Evolutionary conservation across 2,888 invertebrate species (phyloP).

Genomic region (Acanthosepion esculentum): DNA sequence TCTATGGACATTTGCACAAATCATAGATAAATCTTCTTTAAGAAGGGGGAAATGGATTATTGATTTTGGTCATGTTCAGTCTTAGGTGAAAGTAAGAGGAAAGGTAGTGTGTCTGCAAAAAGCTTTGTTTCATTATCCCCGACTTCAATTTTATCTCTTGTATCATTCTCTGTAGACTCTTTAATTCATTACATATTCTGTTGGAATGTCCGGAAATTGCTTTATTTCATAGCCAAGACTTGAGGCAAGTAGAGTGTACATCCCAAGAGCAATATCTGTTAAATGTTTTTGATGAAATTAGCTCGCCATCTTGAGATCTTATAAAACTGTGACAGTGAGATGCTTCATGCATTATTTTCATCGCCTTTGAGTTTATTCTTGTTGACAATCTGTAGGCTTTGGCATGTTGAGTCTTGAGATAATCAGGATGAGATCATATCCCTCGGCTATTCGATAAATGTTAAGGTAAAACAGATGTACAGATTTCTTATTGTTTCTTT

Average conservation of each 20-base stretch:
- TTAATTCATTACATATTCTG: conserved; percentile 13
- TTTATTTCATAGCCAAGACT: not conserved
- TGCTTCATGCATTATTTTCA: not conserved
- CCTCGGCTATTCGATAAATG: not conserved
- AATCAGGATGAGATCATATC: not conserved
- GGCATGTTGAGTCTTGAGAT: not conserved
- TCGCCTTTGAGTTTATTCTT: not conserved
- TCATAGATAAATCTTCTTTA: not conserved
- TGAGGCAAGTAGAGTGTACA: not conserved
- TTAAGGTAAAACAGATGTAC: not conserved
- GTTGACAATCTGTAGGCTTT: not conserved
- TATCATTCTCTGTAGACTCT: not conserved
- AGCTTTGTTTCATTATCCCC: not conserved
- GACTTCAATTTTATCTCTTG: not conserved
- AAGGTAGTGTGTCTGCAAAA: not conserved
- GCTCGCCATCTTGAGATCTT: not conserved
- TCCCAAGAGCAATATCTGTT: not conserved
- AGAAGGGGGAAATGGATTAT: not conserved
- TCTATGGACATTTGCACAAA: not conserved
- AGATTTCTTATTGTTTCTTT: not conserved
- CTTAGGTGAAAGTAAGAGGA: not conserved
- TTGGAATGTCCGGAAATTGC: not conserved
- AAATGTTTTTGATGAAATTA: not conserved
- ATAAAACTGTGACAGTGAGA: not conserved
- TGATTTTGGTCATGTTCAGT: not conserved